Percentiles rank a stretch among this genome's conserved stretches.
phyloP scores from a whole-genome alignment of 2,113 vertebrate genomes.

The Lynx canadensis region DNA sequence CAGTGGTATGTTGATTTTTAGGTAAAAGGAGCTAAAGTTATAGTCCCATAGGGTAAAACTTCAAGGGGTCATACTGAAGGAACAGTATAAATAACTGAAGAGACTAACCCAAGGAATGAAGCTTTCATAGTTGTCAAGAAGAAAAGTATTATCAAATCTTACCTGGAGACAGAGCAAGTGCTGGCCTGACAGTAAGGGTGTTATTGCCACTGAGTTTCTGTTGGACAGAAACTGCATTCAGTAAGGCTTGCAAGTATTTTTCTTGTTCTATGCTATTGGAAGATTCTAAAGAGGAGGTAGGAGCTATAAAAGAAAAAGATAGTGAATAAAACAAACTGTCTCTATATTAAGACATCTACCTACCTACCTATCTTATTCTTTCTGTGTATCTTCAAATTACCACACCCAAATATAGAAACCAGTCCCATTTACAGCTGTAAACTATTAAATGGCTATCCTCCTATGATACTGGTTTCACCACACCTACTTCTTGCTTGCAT shows the following conservation, averaged over 20 bases:
- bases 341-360: constrained; percentile 33
- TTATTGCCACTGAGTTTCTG: constrained; percentile 92
- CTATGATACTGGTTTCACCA: constrained; percentile 40
- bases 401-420: constrained; percentile 53
- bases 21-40: background rate
- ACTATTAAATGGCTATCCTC: constrained; percentile 34
- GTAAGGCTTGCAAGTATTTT: constrained; percentile 96
- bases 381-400: constrained; percentile 25
- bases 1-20: background rate
- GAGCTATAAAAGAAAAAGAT: constrained; percentile 83
- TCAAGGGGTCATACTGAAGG: background rate
- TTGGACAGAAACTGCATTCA: constrained; percentile 93
- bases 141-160: constrained; percentile 59
- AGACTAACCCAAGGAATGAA: constrained; percentile 35
- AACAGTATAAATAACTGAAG: constrained; percentile 47
- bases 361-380: background rate
- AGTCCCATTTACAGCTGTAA: background rate
- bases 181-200: constrained; percentile 92
- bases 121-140: constrained; percentile 21
- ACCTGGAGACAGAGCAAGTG: constrained; percentile 96
- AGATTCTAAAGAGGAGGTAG: constrained; percentile 92
- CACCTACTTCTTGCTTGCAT: constrained; percentile 27
- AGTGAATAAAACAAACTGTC: constrained; percentile 31
- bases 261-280: constrained; percentile 99
- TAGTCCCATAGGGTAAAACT: background rate